A percentile compares a stretch with the other conserved stretches of the same genome.
These are phyloP conservation scores for Phalacrocorax pelagicus DNA, from an alignment of 2,113 vertebrate species.

Conservation along the genomic window DNA sequence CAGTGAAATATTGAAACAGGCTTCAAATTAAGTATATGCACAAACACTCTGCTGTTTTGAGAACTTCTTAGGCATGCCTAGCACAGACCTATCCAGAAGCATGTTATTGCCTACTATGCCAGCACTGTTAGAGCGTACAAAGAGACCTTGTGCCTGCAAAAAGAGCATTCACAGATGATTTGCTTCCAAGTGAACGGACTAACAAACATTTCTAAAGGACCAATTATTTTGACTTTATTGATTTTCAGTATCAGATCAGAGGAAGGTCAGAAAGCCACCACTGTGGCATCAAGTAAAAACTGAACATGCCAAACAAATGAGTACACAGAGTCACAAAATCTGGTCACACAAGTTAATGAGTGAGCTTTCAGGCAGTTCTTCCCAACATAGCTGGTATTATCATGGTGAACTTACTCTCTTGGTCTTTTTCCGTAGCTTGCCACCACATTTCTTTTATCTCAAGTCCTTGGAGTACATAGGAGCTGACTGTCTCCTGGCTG, in stretches of 20 bases:
- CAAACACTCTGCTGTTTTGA: slow-evolving; percentile 27
- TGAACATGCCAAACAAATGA: background rate
- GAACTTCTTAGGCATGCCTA: background rate
- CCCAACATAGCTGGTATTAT: background rate
- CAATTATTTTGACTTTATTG: background rate
- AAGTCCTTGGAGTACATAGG: background rate
- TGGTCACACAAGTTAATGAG: background rate
- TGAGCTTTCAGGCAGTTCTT: background rate
- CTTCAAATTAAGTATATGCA: slow-evolving; percentile 23
- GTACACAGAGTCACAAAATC: background rate
- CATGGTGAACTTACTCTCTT: background rate
- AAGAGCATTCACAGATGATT: background rate
- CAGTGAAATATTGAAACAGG: slow-evolving; percentile 41
- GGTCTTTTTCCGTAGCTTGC: background rate
- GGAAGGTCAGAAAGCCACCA: background rate
- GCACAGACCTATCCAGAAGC: background rate
- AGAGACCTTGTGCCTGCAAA: background rate
- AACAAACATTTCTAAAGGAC: background rate
- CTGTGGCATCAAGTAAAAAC: background rate
- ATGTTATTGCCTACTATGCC: background rate
- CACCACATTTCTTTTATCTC: background rate
- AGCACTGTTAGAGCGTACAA: background rate
- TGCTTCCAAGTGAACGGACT: background rate
- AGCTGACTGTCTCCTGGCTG: background rate
- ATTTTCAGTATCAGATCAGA: background rate